These are phyloP conservation scores for Drosophila kurseongensis DNA, from an alignment of 1,140 invertebrate genomes.

Conservation along the genomic window DNA sequence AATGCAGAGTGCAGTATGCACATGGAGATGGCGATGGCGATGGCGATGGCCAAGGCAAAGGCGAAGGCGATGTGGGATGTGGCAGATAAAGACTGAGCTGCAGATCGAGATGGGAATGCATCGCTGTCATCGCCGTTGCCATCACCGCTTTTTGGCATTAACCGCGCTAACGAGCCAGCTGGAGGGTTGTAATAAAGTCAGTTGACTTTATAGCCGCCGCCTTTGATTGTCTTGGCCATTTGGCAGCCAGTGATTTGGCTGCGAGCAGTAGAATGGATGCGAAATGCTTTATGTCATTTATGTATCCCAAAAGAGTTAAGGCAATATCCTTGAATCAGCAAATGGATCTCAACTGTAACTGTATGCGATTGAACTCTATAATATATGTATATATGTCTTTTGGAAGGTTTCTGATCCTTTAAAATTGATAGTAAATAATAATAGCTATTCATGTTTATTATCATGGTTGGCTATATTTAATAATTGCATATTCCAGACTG, in stretches of 20 bases:
- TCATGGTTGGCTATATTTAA: no score
- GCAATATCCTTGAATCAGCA: neutral
- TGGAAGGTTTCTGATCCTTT: no score
- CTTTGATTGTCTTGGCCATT: slow-evolving; percentile 55
- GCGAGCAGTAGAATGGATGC: neutral
- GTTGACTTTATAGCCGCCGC: slow-evolving; percentile 68
- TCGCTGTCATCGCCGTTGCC: slow-evolving; percentile 9
- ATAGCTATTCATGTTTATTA: no score
- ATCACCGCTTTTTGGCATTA: slow-evolving; percentile 54
- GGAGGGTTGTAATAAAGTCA: slow-evolving; percentile 60
- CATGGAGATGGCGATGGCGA: slow-evolving; percentile 3
- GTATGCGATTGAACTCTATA: neutral
- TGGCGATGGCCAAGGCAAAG: neutral
- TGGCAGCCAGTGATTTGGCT: slow-evolving; percentile 15
- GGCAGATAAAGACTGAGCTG: neutral
- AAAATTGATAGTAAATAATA: no score
- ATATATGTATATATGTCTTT: no score
- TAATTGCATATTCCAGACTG: no score
- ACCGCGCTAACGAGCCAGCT: slow-evolving; percentile 63
- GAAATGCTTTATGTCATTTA: slow-evolving; percentile 2
- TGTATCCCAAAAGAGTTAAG: neutral
- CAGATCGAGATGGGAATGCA: slow-evolving; percentile 20
- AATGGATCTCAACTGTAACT: neutral
- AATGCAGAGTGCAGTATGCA: slow-evolving; percentile 3
- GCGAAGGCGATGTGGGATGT: no score